Conservation (phyloP, 2,113 vertebrate genomes). For the Ibidorhyncha struthersii region DNA sequence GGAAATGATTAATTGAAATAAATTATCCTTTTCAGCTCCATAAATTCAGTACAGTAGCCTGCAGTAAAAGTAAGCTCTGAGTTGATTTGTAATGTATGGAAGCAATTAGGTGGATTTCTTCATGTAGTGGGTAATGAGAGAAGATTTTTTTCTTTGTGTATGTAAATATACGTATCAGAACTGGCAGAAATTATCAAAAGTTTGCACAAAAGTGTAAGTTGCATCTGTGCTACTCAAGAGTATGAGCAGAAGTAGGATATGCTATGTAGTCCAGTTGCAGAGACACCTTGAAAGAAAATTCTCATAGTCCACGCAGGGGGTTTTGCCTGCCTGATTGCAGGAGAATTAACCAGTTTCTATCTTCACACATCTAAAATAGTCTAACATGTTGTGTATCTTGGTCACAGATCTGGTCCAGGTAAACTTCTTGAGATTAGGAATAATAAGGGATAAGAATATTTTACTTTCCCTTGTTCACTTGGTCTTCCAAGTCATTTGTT, state of each 20-base stretch:
- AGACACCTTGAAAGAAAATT: background rate
- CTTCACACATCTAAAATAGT: background rate
- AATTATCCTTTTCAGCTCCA: slow-evolving; percentile 47
- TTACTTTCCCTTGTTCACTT: background rate
- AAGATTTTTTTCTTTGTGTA: background rate
- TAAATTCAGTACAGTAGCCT: slow-evolving; percentile 47
- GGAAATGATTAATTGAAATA: slow-evolving; percentile 66
- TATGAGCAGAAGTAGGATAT: background rate
- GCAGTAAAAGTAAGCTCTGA: slow-evolving; percentile 52
- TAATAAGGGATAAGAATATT: background rate
- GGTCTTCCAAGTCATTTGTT: background rate
- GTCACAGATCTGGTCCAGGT: background rate
- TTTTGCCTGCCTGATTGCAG: background rate
- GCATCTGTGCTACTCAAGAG: background rate
- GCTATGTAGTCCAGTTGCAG: background rate
- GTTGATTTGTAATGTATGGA: slow-evolving; percentile 39
- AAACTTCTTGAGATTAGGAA: background rate
- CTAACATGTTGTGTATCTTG: background rate
- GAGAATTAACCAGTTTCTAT: background rate
- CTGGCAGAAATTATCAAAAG: background rate
- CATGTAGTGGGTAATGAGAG: background rate
- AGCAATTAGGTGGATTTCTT: slow-evolving; percentile 34
- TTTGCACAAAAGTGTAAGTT: background rate
- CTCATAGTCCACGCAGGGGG: background rate
- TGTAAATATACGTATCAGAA: background rate